Percentiles rank a stretch among this genome's conserved stretches.
Evolutionary conservation across 2,113 vertebrate species (phyloP).

Genomic region (Oncorhynchus gorbuscha): DNA sequence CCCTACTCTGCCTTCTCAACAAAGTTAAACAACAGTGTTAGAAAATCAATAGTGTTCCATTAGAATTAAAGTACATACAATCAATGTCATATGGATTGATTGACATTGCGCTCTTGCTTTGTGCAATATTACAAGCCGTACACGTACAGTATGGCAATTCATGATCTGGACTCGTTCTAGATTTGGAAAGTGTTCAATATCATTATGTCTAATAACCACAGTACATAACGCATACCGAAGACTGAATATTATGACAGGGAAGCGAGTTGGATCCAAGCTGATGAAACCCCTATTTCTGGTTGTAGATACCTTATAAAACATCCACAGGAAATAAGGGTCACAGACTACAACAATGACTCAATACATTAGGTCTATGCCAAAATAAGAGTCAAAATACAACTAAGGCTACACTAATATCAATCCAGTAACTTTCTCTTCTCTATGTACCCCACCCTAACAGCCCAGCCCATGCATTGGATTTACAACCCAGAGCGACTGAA

Average conservation of each 20-base stretch:
- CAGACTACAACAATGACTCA: too few relatives aligned
- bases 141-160: too few relatives aligned
- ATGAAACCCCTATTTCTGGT: not conserved
- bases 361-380: too few relatives aligned
- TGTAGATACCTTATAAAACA: too few relatives aligned
- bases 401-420: not conserved
- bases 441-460: slow-evolving; percentile 37
- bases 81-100: not conserved
- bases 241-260: not conserved
- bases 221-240: too few relatives aligned
- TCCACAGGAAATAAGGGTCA: too few relatives aligned
- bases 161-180: too few relatives aligned
- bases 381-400: too few relatives aligned
- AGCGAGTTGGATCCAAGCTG: not conserved
- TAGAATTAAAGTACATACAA: not conserved
- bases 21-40: too few relatives aligned
- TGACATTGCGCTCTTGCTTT: not conserved
- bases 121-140: too few relatives aligned
- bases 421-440: not conserved
- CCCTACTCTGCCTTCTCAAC: not conserved
- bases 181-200: too few relatives aligned
- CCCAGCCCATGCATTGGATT: slow-evolving; percentile 76
- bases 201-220: too few relatives aligned
- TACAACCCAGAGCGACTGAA: slow-evolving; percentile 59
- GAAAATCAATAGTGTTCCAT: not conserved